These are phyloP conservation scores for Eudyptes chrysolophus DNA, from an alignment of 2,113 vertebrate species.

Conservation along the genomic window DNA sequence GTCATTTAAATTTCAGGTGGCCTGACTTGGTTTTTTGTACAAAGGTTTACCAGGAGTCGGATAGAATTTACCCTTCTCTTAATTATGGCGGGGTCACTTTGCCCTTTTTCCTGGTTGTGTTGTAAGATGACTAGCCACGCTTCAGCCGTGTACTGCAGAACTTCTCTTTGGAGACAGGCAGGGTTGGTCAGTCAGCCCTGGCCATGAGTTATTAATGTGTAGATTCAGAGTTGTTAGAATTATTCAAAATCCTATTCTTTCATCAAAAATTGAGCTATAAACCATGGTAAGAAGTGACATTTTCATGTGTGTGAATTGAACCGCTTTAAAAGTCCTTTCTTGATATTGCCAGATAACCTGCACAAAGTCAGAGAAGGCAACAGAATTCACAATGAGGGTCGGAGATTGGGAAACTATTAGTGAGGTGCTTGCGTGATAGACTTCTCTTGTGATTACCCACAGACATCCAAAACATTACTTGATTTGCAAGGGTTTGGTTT, in stretches of 20 bases:
- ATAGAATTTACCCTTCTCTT: not conserved
- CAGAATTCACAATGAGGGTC: not conserved
- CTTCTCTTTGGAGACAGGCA: not conserved
- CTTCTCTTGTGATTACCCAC: not conserved
- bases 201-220: not conserved
- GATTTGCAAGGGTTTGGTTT: not conserved
- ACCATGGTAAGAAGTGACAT: not conserved
- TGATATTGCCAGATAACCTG: not conserved
- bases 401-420: not conserved
- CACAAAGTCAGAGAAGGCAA: not conserved
- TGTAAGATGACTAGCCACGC: not conserved
- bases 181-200: not conserved
- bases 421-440: not conserved
- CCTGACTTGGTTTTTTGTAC: fast-evolving
- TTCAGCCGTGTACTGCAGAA: not conserved
- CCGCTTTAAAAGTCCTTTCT: not conserved
- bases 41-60: not conserved
- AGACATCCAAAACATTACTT: not conserved
- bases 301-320: not conserved
- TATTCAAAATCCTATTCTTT: not conserved
- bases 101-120: not conserved
- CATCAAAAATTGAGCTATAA: not conserved
- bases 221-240: not conserved
- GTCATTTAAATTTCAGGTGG: not conserved
- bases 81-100: not conserved